Evolutionary conservation across 2,113 vertebrate species (phyloP).

Genomic region (Coturnix japonica): DNA sequence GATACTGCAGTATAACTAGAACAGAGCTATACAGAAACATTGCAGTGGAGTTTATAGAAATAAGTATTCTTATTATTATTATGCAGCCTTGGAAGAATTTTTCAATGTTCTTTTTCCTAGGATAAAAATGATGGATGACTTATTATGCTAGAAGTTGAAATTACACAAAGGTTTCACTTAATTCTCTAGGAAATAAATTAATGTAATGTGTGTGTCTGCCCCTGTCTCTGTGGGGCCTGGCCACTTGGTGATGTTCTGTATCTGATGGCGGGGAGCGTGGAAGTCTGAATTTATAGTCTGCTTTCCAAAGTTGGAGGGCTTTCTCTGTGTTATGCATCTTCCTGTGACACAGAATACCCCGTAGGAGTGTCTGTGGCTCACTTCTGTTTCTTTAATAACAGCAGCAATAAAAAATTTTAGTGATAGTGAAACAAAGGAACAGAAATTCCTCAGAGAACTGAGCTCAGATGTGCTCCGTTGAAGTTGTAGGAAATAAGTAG

Average conservation of each 20-base stretch:
- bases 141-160: not conserved
- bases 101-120: not conserved
- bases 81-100: not conserved
- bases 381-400: slow-evolving; percentile 36
- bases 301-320: not conserved
- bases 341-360: slow-evolving; percentile 9
- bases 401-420: slow-evolving; percentile 30
- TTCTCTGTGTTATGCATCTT: not conserved
- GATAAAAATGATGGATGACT: not conserved
- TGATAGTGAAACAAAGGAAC: slow-evolving; percentile 9
- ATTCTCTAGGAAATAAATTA: not conserved
- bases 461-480: not conserved
- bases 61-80: not conserved
- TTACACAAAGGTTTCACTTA: not conserved
- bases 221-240: not conserved
- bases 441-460: not conserved
- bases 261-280: not conserved
- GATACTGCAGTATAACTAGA: not conserved
- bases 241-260: not conserved
- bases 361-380: not conserved
- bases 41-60: not conserved
- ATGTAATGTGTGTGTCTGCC: not conserved
- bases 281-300: not conserved
- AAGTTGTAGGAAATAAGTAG: slow-evolving; percentile 12
- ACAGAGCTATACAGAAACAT: not conserved